Evolutionary conservation across 2,113 vertebrate species (phyloP), one percentile per base, ranked within the genome.

Genomic region (Pseudorhombus dupliciocellatus): DNA sequence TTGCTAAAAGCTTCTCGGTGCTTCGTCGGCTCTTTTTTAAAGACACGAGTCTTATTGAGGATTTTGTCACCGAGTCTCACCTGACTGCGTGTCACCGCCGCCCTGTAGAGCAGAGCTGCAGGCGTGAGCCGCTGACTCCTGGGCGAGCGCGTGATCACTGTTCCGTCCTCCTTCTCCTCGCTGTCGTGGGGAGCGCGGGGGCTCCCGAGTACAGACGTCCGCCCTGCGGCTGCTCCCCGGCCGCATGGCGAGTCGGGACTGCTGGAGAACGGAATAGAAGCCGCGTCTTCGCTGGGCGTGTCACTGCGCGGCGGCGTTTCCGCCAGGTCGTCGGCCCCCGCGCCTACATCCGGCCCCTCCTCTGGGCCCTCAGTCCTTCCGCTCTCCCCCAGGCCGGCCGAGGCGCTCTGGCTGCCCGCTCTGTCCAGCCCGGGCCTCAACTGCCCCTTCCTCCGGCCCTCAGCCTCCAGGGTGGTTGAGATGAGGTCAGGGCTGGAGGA

Each of bases 401-500:
- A 80, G 5, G 92, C 83, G 72, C 90, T 88, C 89, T 66, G 92
- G 90, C 86, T 95, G 25, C 89, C 91, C 0, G 58, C 87, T 60
- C 91, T 67, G 73, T 92, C 91, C 77, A 92, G 83, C 11, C 89
- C 89, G 0, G 80, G 67, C 20, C 75, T 66, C 12, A 25, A 59
- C 60, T 91, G 94, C 11, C 89, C 91, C 75, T 75, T 91, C 63
- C 89, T 79, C 34, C 91, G 42, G 1, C 73, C 92, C 61, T 90
- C 94, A 0, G 90, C 94, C 26, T 95, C 95, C 72, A 95, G 54
- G 20, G 96, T 95, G 28, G 95, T 96, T 61, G 95, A 94, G 66
- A 98, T 93, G 74, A 98, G 94, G 80, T 98, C 97, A 0, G 97
- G 97, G 80, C 96, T 96, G 2, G 96, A 97, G 10, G 93, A 96